Percentiles rank a stretch among this genome's conserved stretches.
These are phyloP conservation scores for Eupeodes luniger DNA, from an alignment of 2,888 invertebrate genomes.

Conservation along the genomic window DNA sequence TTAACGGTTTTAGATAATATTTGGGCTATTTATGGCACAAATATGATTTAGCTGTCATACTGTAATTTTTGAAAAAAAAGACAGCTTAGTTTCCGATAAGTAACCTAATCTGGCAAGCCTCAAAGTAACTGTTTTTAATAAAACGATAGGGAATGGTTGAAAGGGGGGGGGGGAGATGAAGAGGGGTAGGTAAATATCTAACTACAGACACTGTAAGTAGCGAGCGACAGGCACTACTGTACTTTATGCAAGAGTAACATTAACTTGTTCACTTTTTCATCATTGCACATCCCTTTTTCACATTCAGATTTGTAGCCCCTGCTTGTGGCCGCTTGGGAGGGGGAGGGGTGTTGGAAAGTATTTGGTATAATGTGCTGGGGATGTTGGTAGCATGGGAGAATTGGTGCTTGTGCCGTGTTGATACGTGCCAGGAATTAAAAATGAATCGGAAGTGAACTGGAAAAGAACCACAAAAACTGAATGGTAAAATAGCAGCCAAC, in stretches of 20 bases:
- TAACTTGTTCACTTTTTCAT: conserved; percentile 50
- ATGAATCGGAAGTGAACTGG: conserved; percentile 70
- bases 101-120: too few species aligned
- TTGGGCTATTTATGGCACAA: too few species aligned
- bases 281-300: conserved; percentile 23
- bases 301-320: not conserved
- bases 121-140: not conserved
- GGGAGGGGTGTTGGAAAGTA: not conserved
- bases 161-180: too few species aligned
- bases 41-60: too few species aligned
- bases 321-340: not conserved
- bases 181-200: not conserved
- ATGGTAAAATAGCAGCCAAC: conserved; percentile 63
- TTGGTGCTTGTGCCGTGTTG: conserved; percentile 32
- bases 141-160: not conserved
- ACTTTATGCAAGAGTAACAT: conserved; percentile 10
- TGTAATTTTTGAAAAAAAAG: too few species aligned
- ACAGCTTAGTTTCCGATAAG: too few species aligned
- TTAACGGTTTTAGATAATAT: too few species aligned
- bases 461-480: conserved; percentile 63
- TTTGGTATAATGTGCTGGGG: not conserved
- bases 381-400: not conserved
- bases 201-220: not conserved
- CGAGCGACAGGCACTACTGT: not conserved
- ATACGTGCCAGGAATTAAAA: conserved; percentile 71